These are phyloP conservation scores for Tapera naevia DNA, from an alignment of 2,797 vertebrate species.

Conservation along the genomic window DNA sequence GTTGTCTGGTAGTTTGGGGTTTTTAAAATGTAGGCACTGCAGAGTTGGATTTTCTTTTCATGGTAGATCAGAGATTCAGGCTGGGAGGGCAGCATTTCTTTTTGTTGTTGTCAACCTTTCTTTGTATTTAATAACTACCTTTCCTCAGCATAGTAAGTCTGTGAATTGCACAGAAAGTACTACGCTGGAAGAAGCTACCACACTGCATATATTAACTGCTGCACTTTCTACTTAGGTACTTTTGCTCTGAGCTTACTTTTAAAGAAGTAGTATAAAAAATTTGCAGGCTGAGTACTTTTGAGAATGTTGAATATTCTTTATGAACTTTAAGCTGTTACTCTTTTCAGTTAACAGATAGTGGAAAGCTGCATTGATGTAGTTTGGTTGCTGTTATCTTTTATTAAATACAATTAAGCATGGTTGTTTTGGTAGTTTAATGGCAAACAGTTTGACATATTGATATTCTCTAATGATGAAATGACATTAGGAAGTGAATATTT, in stretches of 20 bases:
- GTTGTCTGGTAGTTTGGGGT: neutral
- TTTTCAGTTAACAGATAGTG: neutral
- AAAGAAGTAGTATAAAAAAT: slow-evolving; percentile 13
- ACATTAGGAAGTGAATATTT: slow-evolving; percentile 44
- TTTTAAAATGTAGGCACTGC: neutral
- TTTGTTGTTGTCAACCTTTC: slow-evolving; percentile 59
- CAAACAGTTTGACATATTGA: slow-evolving; percentile 38
- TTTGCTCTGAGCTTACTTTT: slow-evolving; percentile 37
- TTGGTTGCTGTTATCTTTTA: slow-evolving; percentile 34
- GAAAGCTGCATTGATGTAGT: neutral
- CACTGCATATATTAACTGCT: slow-evolving; percentile 19
- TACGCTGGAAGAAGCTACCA: slow-evolving; percentile 24
- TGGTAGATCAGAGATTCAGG: slow-evolving; percentile 13
- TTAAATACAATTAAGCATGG: slow-evolving; percentile 15
- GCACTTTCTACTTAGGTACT: neutral
- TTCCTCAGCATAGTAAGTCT: slow-evolving; percentile 54
- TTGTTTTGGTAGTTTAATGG: slow-evolving; percentile 51
- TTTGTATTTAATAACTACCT: slow-evolving; percentile 66
- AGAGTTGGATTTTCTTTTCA: slow-evolving; percentile 44
- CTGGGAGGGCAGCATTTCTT: slow-evolving; percentile 41
- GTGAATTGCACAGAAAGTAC: slow-evolving; percentile 45
- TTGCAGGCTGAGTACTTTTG: neutral
- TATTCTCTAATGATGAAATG: slow-evolving; percentile 30
- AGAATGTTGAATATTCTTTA: neutral
- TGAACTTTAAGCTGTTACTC: neutral